Evolutionary conservation across 2,797 vertebrate genomes (phyloP), one percentile per base, ranked within the genome.

Genomic region (Labroides dimidiatus): DNA sequence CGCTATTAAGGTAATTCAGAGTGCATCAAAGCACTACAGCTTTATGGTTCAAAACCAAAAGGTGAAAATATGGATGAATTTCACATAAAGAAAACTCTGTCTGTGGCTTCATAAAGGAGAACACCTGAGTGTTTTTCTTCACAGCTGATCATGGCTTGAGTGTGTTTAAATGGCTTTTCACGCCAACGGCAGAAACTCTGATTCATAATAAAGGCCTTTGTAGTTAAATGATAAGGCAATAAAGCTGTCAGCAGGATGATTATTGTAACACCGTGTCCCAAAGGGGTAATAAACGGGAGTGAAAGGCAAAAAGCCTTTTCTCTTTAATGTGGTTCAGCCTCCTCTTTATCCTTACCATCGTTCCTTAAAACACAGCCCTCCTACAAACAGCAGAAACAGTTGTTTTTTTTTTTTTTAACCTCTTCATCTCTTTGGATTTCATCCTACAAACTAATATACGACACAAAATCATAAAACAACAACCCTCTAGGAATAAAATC

Each of bases 241-340:
- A 70, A 87, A 87, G 70, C 66, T 77, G 75, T 81, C 71, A 69
- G 36, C 59, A 39, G 37, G 30, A 72, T 80, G 60, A 77, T 75
- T 83, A 82, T 74, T 72, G 69, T 64, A 75, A 80, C 64, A 65
- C 36, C 21, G 27, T 64, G 39, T 79, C 74, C 58, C 44, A 48
- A 50, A 65, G 52, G 63, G 54, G 76, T 80, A 78, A 72, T 67
- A 63, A 74, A 69, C 20, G 62, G 20, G 12, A 79, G 24, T 43
- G 51, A 75, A 23, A 77, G 37, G 68, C n/a, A 37, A 43, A 73
- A 69, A 67, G 24, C 45, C 60, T 48, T 65, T 75, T 70, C 51
- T 56, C 1, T n/a, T 69, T 59, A 42, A 60, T 45, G 37, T 56
- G 49, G 19, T 61, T 21, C 24, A 56, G 44, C 20, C 63, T 65